Base-by-base conservation (phyloP, 92 coral and sea anemone species). In the Actinernus sp. region DNA sequence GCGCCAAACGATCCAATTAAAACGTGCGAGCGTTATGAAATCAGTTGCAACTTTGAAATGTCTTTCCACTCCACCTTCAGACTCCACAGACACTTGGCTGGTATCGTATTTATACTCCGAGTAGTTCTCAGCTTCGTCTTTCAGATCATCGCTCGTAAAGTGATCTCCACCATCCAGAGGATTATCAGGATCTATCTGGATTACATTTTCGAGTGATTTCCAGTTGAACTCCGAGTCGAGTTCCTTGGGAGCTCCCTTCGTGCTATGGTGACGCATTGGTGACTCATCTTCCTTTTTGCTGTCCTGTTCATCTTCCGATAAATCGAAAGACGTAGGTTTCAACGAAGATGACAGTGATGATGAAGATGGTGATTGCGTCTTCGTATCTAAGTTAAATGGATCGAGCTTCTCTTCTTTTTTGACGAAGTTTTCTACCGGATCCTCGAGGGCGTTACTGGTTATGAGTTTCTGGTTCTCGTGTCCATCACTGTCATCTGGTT, bases 61-160 rank as follows among this genome's bases (percentile, higher is more conserved):
- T n/a, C n/a, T n/a, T 14, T 34, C 8, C 32, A 61, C 18, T 16
- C 9, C 40, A 81, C 86, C 86, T 21, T 58, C 57, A n/a, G 76
- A 61, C 19, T 84, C 80, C 17, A 58, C 76, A 0, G 85, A 39
- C 63, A 68, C 65, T 25, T 65, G 75, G 62, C 69, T 55, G 30
- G 64, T 36, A 36, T 90, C 96, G 57, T 75, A 90, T 27, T 80
- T 90, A 38, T 90, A 90, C 52, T 90, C 97, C 1, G 73, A 60
- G 52, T 64, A 90, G 34, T 81, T 58, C 33, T 67, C 81, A 9
- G 80, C 55, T 4, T 85, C 92, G 26, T 73, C 79, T 23, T 71
- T 64, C 49, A 28, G 29, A 4, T 25, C 55, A 1, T 55, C 29
- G 28, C 31, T 63, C 31, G 51, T 16, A 9, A 16, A n/a, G 33